Evolutionary conservation across 1,140 invertebrate genomes (phyloP), one percentile per base, ranked within the genome.

Genomic region (Magallana gigas): DNA sequence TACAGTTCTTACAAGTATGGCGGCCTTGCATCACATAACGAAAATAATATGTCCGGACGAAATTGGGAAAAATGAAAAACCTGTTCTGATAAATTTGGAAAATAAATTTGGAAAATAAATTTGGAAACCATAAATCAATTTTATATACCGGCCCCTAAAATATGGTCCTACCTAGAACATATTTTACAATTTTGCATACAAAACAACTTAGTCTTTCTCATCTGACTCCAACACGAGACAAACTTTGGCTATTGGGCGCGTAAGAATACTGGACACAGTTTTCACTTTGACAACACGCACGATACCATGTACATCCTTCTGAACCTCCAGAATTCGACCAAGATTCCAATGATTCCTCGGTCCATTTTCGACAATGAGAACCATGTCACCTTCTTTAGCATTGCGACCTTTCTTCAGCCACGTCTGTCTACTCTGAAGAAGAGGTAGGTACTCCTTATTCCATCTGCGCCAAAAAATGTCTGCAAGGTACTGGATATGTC

Each of bases 401-500:
- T 48, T 82, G 36, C 81, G 81, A 36, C 48, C 81, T 3, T 18
- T 1, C 36, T 82, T 82, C 11, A 82, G 48, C 81, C 81, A 82
- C 81, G 4, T 82, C 81, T 82, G 36, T 36, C 36, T 36, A 36
- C 36, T 36, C 36, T 36, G 36, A 36, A 36, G 36, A 36, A 36
- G 83, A 8, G 57, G 83, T 23, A 84, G 14, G 59, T 84, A 84
- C 18, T 84, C 83, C 12, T 60, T 58, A 8, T 8, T 59, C 83
- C 83, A 84, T 60, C 90, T 71, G 1, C 9, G 57, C 91, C 90
- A 92, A 83, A 91, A 91, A 11, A 89, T n/a, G 84, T 92, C 84
- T n/a, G 90, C 76, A 18, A 92, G 36, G 59, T 91, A 91, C 59
- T 92, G 90, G 8, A 90, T 86, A 85, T 91, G 88, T n/a, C 88